Conservation (phyloP, 1,140 invertebrate genomes). For the Panulirus ornatus region DNA sequence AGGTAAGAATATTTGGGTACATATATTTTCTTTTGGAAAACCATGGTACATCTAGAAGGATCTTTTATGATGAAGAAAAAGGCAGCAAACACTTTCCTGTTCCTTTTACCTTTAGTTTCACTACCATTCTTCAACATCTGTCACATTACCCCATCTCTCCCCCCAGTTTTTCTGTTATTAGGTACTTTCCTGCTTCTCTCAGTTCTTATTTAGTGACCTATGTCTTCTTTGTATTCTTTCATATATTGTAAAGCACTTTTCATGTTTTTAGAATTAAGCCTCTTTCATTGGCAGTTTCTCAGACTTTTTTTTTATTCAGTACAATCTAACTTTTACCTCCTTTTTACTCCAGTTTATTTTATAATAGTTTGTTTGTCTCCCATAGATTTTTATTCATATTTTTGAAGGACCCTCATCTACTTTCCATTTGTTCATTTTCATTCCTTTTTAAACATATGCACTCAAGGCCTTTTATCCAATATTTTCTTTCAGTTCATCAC, state of each 20-base stretch:
- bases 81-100: too few relatives aligned
- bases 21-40: background rate
- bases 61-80: too few relatives aligned
- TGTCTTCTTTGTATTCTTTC: background rate
- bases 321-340: background rate
- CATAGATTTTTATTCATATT: background rate
- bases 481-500: too few relatives aligned
- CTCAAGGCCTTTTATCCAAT: too few relatives aligned
- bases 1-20: too few relatives aligned
- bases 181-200: too few relatives aligned
- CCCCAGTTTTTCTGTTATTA: background rate
- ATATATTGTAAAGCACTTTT: too few relatives aligned
- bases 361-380: background rate
- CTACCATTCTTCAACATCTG: background rate
- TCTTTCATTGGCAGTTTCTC: background rate
- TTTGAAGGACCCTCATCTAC: background rate
- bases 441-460: background rate
- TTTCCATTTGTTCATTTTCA: background rate
- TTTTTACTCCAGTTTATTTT: background rate
- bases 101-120: background rate
- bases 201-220: background rate
- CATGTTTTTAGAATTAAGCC: background rate
- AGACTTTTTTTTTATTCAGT: background rate
- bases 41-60: too few relatives aligned
- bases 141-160: background rate